Evolutionary conservation across 2,113 vertebrate species (phyloP).

Genomic region (Eleginops maclovinus): DNA sequence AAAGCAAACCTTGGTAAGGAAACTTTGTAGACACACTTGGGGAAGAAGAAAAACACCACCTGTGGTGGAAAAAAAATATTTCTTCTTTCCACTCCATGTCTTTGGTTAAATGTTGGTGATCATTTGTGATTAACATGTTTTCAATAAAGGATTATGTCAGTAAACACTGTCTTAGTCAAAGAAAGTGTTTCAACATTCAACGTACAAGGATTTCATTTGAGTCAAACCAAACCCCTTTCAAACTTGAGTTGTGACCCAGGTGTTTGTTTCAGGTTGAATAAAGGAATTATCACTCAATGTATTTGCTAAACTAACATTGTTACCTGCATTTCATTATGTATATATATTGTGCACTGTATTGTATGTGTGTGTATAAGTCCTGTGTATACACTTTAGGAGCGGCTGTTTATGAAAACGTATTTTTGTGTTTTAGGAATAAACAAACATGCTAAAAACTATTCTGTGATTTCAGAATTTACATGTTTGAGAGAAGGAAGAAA

Average conservation of each 20-base stretch:
- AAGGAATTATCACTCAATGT: background rate
- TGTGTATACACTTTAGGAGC: too few species aligned
- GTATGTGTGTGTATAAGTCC: too few species aligned
- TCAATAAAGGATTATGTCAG: background rate
- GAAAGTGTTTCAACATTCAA: too few species aligned
- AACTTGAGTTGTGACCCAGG: background rate
- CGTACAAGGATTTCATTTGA: too few species aligned
- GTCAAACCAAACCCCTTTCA: background rate
- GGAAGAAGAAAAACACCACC: background rate
- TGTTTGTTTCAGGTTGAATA: background rate
- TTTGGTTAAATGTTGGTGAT: background rate
- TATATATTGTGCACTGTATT: background rate
- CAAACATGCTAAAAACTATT: too few species aligned
- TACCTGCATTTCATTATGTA: background rate
- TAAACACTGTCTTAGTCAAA: background rate
- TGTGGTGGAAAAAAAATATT: background rate
- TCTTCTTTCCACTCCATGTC: slow-evolving; percentile 12
- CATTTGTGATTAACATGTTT: background rate
- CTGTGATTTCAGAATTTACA: background rate
- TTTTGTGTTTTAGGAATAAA: too few species aligned
- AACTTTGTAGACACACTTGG: background rate
- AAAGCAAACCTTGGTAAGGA: background rate
- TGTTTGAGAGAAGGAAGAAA: background rate
- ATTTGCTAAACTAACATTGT: background rate
- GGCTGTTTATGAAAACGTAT: too few species aligned